Evolutionary conservation across 2,113 vertebrate species (phyloP), one percentile per base, ranked within the genome.

Genomic region (Elgaria multicarinata): DNA sequence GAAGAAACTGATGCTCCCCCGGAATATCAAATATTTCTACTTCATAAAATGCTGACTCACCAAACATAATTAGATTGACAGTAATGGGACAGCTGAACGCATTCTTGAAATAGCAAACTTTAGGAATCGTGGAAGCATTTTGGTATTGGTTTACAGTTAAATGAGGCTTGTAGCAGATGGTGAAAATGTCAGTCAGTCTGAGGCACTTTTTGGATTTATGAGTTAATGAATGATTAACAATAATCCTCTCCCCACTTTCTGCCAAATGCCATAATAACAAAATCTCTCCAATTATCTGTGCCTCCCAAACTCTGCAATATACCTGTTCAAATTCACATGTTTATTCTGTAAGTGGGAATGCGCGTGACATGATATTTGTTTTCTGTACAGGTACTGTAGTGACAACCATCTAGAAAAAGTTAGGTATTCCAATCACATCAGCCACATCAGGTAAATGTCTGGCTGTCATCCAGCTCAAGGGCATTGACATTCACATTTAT

Each of bases 221-320:
- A 75, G 53, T 90, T 85, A n/a, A 3, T 94, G 90, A 96, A 94
- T 91, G 91, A 95, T 94, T 94, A 94, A 93, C 89, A 86, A 91
- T 87, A 87, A 2, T 77, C 22, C 24, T 46, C 36, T 62, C 87
- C 3, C 81, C 75, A 33, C 62, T 81, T 53, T 0, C 0, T 44
- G 58, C 2, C 0, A 90, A 67, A 24, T 58, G 14, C 3, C 77
- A 13, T 62, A 77, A 50, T 20, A n/a, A 36, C 44, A 69, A 71
- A 71, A 53, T 67, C 86, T 39, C 42, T 22, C 8, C 66, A 89
- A 80, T 18, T 84, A 31, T 75, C 44, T 87, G 28, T 39, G 13
- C 64, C 91, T 90, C 64, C 91, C 55, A 39, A 90, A 31, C 66
- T 44, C 31, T 64, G 3, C 28, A n/a, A 26, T 39, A 0, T 4